Base-by-base conservation (phyloP, 2,113 vertebrate genomes). In the Brachirus orientalis region DNA sequence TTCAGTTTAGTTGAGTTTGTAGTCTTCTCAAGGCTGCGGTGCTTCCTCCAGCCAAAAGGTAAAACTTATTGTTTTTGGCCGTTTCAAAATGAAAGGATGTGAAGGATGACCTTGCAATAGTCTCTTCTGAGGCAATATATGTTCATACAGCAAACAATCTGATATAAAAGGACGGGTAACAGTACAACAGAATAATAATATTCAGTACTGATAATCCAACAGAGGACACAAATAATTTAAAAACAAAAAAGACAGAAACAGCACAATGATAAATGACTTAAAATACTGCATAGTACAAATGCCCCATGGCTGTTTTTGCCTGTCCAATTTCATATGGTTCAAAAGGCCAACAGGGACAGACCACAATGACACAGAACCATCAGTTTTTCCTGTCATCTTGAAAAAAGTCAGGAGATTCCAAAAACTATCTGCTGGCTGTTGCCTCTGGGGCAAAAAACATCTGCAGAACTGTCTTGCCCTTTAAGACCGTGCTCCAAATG, bases 231-330 rank as follows among this genome's bases (percentile, higher is more conserved):
- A 92, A 92, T 90, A 90, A 89, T 84, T 91, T 90, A 92, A 89
- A 91, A 88, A 82, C 20, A 74, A 62, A 83, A 76, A 76, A 84
- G 77, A 86, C 86, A 71, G 68, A 84, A 89, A 87, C 75, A 57
- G 84, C 89, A 92, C 86, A 85, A 84, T 83, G 89, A 91, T 81
- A 77, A 87, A 86, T 82, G 85, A 89, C 78, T 83, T 82, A 85
- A 86, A 90, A 90, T 89, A 88, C 92, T 94, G 92, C 92, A 92
- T 93, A 94, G 92, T 92, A 93, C 91, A 92, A 91, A 90, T 86
- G 82, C 80, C 90, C 77, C 50, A 9, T 72, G 66, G 88, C 80
- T 71, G 72, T 85, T 84, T 80, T 75, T 79, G 76, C 74, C 72
- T 38, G 45, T 79, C 80, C 80, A 85, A 71, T 74, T 72, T 69